A percentile compares a stretch with the other conserved stretches of the same genome.
These are phyloP conservation scores for Bos javanicus DNA, from an alignment of 2,113 vertebrate genomes.

Conservation along the genomic window DNA sequence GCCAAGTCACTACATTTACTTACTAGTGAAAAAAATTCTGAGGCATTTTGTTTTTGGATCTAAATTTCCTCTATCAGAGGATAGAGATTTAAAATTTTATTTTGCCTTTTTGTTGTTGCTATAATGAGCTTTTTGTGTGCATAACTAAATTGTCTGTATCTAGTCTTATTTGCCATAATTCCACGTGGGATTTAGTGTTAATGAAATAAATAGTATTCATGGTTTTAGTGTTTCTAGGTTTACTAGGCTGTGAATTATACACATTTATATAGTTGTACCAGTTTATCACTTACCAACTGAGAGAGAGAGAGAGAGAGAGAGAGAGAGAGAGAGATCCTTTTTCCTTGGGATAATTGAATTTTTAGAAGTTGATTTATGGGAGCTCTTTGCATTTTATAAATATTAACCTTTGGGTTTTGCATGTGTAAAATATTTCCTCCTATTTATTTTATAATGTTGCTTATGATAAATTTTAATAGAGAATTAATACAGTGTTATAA, in stretches of 20 bases:
- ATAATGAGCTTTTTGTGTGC: neutral
- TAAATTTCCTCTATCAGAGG: neutral
- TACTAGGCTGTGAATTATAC: neutral
- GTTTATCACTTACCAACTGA: neutral
- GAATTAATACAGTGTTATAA: neutral
- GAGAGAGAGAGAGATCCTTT: neutral
- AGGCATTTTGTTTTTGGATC: neutral
- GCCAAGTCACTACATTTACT: neutral
- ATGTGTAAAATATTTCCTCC: neutral
- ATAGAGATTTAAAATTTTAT: neutral
- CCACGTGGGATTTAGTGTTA: neutral
- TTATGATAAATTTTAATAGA: neutral
- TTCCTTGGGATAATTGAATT: neutral
- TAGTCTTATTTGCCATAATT: neutral
- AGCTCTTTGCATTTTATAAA: neutral
- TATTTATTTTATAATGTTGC: neutral
- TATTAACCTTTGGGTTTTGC: neutral
- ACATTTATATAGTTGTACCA: neutral
- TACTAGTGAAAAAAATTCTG: neutral
- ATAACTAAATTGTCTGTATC: neutral
- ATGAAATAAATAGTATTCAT: neutral
- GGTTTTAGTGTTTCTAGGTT: neutral
- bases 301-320: neutral
- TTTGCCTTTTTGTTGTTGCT: neutral
- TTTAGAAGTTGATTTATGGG: neutral